Percentiles rank a stretch among this genome's conserved stretches.
Conservation (phyloP, 2,113 vertebrate species). For the Caranx melampygus region DNA sequence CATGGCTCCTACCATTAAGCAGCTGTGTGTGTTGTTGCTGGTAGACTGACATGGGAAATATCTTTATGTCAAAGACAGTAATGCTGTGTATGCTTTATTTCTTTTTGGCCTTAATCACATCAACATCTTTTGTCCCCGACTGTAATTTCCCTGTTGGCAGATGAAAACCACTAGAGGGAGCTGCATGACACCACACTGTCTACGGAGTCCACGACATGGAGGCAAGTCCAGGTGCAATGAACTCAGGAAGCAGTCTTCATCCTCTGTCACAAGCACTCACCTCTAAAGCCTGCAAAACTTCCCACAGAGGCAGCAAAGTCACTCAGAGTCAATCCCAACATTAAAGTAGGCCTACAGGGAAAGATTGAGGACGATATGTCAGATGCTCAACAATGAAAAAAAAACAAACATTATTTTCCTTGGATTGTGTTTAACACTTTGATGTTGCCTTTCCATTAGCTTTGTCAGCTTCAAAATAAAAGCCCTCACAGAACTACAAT, state of each 20-base stretch:
- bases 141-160: constrained; percentile 34
- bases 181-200: constrained; percentile 31
- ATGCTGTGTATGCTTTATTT: constrained; percentile 9
- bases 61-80: neutral
- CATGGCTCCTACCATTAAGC: neutral
- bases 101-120: neutral
- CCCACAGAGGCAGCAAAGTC: neutral
- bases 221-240: neutral
- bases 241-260: neutral
- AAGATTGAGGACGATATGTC: neutral
- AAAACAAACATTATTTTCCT: neutral
- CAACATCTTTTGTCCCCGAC: neutral
- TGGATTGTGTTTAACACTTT: too few relatives aligned
- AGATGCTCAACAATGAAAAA: neutral
- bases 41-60: neutral
- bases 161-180: constrained; percentile 68
- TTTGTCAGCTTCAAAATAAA: constrained; percentile 25
- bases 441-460: too few relatives aligned
- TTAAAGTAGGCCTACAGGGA: neutral
- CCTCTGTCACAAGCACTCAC: neutral
- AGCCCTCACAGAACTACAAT: neutral
- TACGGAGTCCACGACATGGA: neutral
- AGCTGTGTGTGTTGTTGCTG: constrained; percentile 10
- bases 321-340: neutral
- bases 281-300: neutral